Conservation (phyloP, 2,113 vertebrate genomes). For the Tachycineta bicolor region DNA sequence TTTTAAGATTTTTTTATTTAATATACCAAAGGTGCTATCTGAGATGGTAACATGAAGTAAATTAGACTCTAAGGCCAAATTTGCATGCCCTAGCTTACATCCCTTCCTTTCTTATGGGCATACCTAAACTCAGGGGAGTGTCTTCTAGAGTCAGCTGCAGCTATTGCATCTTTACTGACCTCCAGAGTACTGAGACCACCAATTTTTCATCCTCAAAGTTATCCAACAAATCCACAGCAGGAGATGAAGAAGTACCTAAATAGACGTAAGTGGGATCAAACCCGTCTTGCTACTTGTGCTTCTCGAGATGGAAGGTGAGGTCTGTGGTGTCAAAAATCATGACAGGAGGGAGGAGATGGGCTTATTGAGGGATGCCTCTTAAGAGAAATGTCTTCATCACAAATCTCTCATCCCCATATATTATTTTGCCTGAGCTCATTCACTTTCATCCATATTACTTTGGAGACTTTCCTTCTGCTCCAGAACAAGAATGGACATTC, state of each 20-base stretch:
- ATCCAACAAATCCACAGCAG: not conserved
- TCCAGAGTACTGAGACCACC: not conserved
- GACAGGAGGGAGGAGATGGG: not conserved
- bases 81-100: not conserved
- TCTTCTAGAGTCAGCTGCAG: not conserved
- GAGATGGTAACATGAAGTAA: not conserved
- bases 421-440: not conserved
- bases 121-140: not conserved
- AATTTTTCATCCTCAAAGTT: not conserved
- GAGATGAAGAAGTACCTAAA: not conserved
- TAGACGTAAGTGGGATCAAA: not conserved
- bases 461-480: not conserved
- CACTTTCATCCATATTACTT: not conserved
- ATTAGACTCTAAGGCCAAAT: not conserved
- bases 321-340: not conserved
- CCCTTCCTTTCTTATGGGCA: not conserved
- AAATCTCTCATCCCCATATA: not conserved
- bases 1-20: not conserved
- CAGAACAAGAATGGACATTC: not conserved
- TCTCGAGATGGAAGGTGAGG: not conserved
- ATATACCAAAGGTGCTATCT: not conserved
- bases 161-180: not conserved
- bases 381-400: not conserved
- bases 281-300: not conserved
- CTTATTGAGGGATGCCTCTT: not conserved